A percentile compares a stretch with the other conserved stretches of the same genome.
phyloP scores from a whole-genome alignment of 2,888 invertebrate genomes.

The Hedychridium roseum region DNA sequence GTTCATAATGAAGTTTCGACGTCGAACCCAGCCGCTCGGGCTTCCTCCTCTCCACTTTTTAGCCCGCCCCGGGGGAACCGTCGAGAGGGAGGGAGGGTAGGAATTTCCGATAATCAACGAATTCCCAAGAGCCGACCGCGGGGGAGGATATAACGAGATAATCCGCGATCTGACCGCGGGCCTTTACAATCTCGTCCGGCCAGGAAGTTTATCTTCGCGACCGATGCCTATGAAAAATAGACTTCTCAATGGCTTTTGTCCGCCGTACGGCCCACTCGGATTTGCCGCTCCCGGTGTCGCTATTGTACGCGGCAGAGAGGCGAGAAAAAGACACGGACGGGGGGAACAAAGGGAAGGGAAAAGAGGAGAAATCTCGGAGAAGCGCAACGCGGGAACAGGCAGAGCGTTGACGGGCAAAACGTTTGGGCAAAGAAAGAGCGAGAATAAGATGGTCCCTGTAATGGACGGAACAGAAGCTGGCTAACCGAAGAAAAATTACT shows the following conservation, averaged over 20 bases:
- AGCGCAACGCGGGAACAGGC: background rate
- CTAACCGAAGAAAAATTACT: no score
- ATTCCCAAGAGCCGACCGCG: background rate
- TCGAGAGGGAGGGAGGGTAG: background rate
- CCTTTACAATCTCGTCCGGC: no score
- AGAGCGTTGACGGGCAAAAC: background rate
- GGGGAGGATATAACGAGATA: background rate
- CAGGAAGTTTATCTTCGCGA: no score
- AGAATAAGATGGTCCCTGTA: background rate
- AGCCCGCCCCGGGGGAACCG: constrained; percentile 14
- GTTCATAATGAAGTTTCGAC: background rate
- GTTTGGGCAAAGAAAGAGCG: background rate
- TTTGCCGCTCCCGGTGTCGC: no score
- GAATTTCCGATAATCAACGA: constrained; percentile 3
- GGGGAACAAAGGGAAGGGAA: background rate
- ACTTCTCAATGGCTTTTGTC: no score
- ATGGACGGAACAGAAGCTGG: background rate
- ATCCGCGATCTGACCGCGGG: no score
- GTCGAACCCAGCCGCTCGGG: background rate
- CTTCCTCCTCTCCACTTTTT: background rate
- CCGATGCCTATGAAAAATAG: no score
- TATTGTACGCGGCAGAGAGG: background rate
- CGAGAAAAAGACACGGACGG: background rate
- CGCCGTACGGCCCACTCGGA: no score
- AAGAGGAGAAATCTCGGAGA: background rate